A percentile compares a stretch with the other conserved stretches of the same genome.
These are phyloP conservation scores for Rachycentron canadum DNA, from an alignment of 2,797 vertebrate species.

Conservation along the genomic window DNA sequence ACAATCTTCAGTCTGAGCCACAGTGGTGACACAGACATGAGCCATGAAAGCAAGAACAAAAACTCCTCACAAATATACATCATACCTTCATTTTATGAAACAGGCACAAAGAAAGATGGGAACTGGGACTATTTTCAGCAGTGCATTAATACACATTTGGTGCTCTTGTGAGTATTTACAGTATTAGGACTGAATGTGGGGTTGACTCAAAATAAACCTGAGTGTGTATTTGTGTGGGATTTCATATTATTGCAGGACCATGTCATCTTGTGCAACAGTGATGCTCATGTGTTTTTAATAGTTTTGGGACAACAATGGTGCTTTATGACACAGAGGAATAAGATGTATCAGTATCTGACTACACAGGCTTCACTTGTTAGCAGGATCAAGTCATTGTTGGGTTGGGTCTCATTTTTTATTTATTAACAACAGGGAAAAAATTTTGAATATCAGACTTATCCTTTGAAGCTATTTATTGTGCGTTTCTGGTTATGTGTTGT, in stretches of 20 bases:
- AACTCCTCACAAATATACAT: not conserved
- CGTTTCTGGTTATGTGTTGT: too few species aligned
- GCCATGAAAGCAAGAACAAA: not conserved
- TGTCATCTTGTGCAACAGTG: not conserved
- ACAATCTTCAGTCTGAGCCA: too few species aligned
- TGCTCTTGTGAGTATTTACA: slow-evolving; percentile 13
- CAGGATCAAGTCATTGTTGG: not conserved
- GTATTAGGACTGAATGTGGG: not conserved
- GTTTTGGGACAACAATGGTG: too few species aligned
- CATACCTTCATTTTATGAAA: not conserved
- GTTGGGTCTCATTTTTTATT: not conserved
- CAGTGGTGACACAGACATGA: too few species aligned
- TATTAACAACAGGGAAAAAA: not conserved
- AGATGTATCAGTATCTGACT: not conserved
- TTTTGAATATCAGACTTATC: too few species aligned
- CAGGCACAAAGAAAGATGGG: not conserved
- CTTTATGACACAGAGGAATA: too few species aligned
- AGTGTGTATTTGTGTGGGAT: not conserved
- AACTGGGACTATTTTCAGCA: not conserved
- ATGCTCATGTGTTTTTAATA: not conserved
- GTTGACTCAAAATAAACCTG: slow-evolving; percentile 4
- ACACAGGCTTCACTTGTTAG: not conserved
- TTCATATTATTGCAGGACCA: not conserved
- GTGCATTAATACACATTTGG: not conserved
- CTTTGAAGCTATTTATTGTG: too few species aligned